Conservation (phyloP, 2,888 invertebrate genomes). For the Elmis aenea region DNA sequence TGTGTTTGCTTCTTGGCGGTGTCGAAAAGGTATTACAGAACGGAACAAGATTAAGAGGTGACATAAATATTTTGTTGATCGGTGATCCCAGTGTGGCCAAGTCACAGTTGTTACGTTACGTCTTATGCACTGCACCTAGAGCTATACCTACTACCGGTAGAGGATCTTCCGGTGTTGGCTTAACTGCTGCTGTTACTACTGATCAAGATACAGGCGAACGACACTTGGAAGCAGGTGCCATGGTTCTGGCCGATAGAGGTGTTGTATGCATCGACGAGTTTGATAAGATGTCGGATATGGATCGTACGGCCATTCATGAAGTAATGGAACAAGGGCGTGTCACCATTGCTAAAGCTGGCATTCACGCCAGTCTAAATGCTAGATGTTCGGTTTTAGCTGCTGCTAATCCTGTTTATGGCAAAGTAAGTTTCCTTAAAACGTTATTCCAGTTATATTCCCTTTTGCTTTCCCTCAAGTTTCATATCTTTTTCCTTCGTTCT, state of each 20-base stretch:
- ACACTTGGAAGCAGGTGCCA: constrained; percentile 93
- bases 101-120: constrained; percentile 91
- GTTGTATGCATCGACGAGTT: constrained; percentile 98
- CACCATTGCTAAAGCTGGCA: constrained; percentile 98
- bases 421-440: constrained; percentile 59
- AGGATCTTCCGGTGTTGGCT: constrained; percentile 96
- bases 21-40: constrained; percentile 90
- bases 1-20: constrained; percentile 91
- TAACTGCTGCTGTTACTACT: constrained; percentile 96
- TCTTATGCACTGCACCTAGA: constrained; percentile 88
- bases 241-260: constrained; percentile 98
- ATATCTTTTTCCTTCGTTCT: too few relatives aligned
- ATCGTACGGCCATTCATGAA: constrained; percentile 98
- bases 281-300: constrained; percentile 99
- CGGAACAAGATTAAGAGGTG: constrained; percentile 85
- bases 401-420: constrained; percentile 98
- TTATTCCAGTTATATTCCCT: constrained; percentile 4
- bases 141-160: constrained; percentile 97
- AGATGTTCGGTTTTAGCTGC: constrained; percentile 97
- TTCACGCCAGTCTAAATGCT: constrained; percentile 95
- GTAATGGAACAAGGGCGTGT: constrained; percentile 99
- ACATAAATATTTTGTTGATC: constrained; percentile 60
- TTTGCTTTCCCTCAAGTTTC: too few relatives aligned
- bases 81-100: constrained; percentile 99
- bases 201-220: constrained; percentile 80